Conservation (phyloP, 2,113 vertebrate species). For the Nycticryphes semicollaris region DNA sequence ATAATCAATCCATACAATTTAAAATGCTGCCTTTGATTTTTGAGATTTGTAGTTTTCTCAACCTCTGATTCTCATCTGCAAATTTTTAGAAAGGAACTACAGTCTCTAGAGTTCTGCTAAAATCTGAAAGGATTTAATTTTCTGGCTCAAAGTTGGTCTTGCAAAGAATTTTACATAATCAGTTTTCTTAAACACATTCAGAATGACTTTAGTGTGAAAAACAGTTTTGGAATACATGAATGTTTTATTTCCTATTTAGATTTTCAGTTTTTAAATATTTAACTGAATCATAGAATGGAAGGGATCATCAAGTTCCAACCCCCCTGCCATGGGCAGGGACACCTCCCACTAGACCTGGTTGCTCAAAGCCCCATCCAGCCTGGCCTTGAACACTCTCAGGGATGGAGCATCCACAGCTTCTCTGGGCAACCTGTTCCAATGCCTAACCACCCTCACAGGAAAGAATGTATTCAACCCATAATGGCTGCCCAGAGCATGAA, state of each 20-base stretch:
- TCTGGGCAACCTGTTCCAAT: too few relatives aligned
- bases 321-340: too few relatives aligned
- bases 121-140: slow-evolving; percentile 9
- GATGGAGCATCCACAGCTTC: too few relatives aligned
- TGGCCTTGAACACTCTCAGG: too few relatives aligned
- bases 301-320: too few relatives aligned
- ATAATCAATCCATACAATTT: background rate
- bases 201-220: background rate
- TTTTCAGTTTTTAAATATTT: background rate
- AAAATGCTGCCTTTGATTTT: background rate
- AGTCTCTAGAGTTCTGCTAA: background rate
- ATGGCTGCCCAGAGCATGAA: background rate
- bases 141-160: background rate
- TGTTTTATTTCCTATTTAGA: background rate
- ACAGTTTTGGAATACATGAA: background rate
- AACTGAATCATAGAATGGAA: background rate
- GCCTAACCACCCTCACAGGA: too few relatives aligned
- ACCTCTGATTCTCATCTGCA: background rate
- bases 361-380: too few relatives aligned
- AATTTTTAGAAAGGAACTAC: background rate
- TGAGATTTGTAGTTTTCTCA: background rate
- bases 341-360: too few relatives aligned
- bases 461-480: background rate
- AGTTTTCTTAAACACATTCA: background rate
- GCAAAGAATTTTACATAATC: slow-evolving; percentile 1